A percentile compares a stretch with the other conserved stretches of the same genome.
Evolutionary conservation across 2,888 invertebrate genomes (phyloP).

Genomic region (Stenodera caucasica): DNA sequence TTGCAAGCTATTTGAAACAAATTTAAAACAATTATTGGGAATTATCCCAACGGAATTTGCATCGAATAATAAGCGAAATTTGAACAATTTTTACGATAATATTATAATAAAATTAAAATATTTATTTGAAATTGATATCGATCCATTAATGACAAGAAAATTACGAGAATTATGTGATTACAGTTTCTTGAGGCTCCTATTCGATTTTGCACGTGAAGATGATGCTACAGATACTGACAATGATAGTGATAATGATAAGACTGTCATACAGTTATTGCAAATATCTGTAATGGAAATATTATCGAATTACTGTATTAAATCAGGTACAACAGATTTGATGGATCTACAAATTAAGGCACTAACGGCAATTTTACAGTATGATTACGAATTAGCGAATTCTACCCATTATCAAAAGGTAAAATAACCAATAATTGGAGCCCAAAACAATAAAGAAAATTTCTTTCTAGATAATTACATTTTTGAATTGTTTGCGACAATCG

Average conservation of each 20-base stretch:
- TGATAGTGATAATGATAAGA: not conserved
- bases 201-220: constrained; percentile 16
- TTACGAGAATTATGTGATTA: not conserved
- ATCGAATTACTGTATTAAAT: constrained; percentile 40
- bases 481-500: constrained; percentile 45
- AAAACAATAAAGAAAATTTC: too few species aligned
- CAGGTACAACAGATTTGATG: constrained; percentile 29
- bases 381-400: constrained; percentile 36
- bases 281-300: constrained; percentile 34
- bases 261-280: constrained; percentile 29
- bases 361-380: constrained; percentile 34
- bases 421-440: too few species aligned
- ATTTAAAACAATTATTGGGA: not conserved
- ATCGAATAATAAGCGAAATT: not conserved
- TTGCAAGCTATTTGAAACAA: not conserved
- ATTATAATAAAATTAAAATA: not conserved
- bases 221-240: not conserved
- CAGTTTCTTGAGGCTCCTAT: constrained; percentile 27
- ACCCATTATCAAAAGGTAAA: constrained; percentile 43
- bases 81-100: not conserved
- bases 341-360: constrained; percentile 38
- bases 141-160: not conserved
- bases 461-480: constrained; percentile 46
- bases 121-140: not conserved
- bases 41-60: not conserved